phyloP scores from a whole-genome alignment of 1,140 invertebrate species.

The Drosophila teissieri region DNA sequence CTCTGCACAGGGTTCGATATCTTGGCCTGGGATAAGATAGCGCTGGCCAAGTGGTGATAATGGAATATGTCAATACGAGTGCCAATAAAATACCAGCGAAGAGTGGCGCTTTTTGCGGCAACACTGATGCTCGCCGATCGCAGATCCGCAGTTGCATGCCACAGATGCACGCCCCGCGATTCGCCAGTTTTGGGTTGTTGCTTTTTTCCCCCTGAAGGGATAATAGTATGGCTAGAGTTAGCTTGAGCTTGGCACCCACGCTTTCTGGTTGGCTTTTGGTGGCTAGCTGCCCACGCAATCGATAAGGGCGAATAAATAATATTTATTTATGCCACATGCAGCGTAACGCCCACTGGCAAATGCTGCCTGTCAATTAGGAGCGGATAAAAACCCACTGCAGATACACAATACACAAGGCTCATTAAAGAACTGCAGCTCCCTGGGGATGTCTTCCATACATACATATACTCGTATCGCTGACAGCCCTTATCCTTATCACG shows the following conservation, averaged over 20 bases:
- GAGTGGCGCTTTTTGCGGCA: not conserved
- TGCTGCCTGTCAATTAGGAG: conserved; percentile 31
- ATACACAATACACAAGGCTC: not conserved
- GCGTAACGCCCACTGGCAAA: conserved; percentile 8
- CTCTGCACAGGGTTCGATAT: conserved; percentile 18
- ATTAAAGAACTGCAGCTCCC: conserved; percentile 1
- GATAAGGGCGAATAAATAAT: conserved; percentile 65
- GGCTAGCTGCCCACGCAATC: conserved; percentile 44
- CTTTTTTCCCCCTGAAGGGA: not conserved
- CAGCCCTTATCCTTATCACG: not conserved
- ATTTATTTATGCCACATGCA: conserved; percentile 56
- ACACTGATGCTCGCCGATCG: conserved; percentile 8
- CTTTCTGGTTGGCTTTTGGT: conserved; percentile 1
- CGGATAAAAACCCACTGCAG: conserved; percentile 15
- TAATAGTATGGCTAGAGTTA: not conserved
- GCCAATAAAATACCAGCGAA: not conserved
- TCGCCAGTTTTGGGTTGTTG: conserved; percentile 9
- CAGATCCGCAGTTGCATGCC: conserved; percentile 42
- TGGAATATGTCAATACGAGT: not conserved
- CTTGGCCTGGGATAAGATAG: conserved; percentile 20
- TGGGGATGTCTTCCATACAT: not conserved
- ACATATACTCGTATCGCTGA: not conserved
- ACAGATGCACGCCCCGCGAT: conserved; percentile 67
- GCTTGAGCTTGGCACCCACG: conserved; percentile 36
- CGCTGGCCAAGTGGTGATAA: too few species aligned